Percentiles rank a stretch among this genome's conserved stretches.
Evolutionary conservation across 1,140 invertebrate genomes (phyloP).

Genomic region (Palaemon carinicauda): DNA sequence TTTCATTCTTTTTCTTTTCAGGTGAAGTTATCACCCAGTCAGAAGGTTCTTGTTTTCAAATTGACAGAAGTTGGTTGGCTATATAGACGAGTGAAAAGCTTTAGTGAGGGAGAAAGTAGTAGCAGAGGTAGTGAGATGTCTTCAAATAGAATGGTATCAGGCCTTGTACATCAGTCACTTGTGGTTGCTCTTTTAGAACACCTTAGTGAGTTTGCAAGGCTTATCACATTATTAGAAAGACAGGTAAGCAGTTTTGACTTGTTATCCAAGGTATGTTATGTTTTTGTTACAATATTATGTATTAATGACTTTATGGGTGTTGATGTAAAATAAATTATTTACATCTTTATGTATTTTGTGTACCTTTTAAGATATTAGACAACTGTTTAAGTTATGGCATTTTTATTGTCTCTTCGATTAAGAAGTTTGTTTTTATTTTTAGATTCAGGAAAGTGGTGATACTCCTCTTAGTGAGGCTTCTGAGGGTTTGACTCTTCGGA

Average conservation of each 20-base stretch:
- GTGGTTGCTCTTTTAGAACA: slow-evolving; percentile 85
- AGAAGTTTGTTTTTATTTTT: slow-evolving; percentile 19
- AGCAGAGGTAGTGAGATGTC: slow-evolving; percentile 34
- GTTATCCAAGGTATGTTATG: too few relatives aligned
- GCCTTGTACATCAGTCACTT: slow-evolving; percentile 85
- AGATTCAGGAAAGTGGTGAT: slow-evolving; percentile 65
- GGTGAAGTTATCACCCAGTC: slow-evolving; percentile 66
- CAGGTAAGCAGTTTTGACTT: slow-evolving; percentile 68
- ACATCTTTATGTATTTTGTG: too few relatives aligned
- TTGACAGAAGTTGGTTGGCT: slow-evolving; percentile 87
- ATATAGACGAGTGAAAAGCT: slow-evolving; percentile 79
- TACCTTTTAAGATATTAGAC: too few relatives aligned
- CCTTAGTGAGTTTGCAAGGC: slow-evolving; percentile 85
- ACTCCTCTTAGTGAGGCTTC: slow-evolving; percentile 62
- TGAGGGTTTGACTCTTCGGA: slow-evolving; percentile 75
- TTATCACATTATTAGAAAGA: slow-evolving; percentile 86
- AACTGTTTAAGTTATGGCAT: too few relatives aligned
- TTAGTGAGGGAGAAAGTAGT: slow-evolving; percentile 68
- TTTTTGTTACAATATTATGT: background rate
- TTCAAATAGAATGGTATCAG: slow-evolving; percentile 67
- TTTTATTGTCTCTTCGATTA: too few relatives aligned
- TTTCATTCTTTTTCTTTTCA: slow-evolving; percentile 55
- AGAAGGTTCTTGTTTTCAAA: slow-evolving; percentile 71
- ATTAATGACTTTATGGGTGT: background rate
- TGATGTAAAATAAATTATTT: too few relatives aligned